Conservation (phyloP, 2,888 invertebrate species). For the Hipparchia semele region DNA sequence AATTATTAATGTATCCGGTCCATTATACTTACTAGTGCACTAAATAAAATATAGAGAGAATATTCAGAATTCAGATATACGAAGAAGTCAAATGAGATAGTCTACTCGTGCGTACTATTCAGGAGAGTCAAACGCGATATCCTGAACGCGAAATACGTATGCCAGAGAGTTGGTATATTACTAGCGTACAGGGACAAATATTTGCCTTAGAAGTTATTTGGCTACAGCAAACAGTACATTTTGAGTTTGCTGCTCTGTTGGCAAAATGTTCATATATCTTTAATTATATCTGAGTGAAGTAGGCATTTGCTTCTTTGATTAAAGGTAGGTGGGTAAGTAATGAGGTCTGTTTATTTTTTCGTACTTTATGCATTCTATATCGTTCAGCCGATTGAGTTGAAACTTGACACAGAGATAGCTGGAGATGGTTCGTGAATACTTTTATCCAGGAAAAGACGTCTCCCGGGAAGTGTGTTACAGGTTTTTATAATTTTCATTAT, state of each 20-base stretch:
- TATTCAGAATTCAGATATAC: no score
- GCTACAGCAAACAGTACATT: slow-evolving; percentile 34
- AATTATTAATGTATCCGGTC: no score
- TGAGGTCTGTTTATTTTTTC: background rate
- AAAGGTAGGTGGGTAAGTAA: background rate
- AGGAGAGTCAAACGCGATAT: slow-evolving; percentile 22
- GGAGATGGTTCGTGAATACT: background rate
- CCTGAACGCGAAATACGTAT: slow-evolving; percentile 15
- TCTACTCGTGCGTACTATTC: background rate
- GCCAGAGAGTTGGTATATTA: slow-evolving; percentile 36
- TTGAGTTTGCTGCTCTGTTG: slow-evolving; percentile 31
- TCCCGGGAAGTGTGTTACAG: no score
- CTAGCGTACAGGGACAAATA: slow-evolving; percentile 37
- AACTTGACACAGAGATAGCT: background rate
- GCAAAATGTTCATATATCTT: slow-evolving; percentile 36
- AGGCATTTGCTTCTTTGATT: slow-evolving; percentile 9
- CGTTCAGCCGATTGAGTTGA: background rate
- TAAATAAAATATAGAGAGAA: no score
- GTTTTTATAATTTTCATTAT: no score
- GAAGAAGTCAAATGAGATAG: no score
- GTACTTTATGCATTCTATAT: background rate
- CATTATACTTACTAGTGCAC: no score
- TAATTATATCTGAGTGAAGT: slow-evolving; percentile 30
- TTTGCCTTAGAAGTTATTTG: slow-evolving; percentile 42
- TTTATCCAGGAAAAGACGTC: no score